Percentiles rank a stretch among this genome's conserved stretches.
Evolutionary conservation across 2,113 vertebrate species (phyloP).

Genomic region (Nothocercus nigrocapillus): DNA sequence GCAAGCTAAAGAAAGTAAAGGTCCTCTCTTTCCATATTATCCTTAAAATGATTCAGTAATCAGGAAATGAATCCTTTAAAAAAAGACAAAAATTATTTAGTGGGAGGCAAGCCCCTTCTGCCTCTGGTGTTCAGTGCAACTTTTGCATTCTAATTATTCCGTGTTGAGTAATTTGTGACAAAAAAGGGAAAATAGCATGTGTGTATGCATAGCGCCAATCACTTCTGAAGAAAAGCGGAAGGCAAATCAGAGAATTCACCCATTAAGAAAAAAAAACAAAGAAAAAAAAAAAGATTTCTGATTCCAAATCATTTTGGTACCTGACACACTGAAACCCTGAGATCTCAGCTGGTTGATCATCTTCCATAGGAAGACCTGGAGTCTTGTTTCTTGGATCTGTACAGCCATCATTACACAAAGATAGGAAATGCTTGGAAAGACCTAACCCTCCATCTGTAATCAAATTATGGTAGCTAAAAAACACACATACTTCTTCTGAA

Average conservation of each 20-base stretch:
- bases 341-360: neutral
- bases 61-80: constrained; percentile 4
- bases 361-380: neutral
- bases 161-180: neutral
- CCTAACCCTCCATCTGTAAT: neutral
- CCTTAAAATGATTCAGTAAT: constrained; percentile 43
- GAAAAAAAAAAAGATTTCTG: neutral
- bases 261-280: neutral
- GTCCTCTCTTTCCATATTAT: constrained; percentile 11
- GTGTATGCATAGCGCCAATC: neutral
- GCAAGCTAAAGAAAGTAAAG: constrained; percentile 25
- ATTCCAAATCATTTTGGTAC: neutral
- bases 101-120: neutral
- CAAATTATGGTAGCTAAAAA: neutral
- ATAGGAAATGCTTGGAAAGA: neutral
- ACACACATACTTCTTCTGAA: accelerated
- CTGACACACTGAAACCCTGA: neutral
- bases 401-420: neutral
- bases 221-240: constrained; percentile 10
- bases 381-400: neutral
- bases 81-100: neutral
- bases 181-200: neutral
- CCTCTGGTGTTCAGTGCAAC: neutral
- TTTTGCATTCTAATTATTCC: constrained; percentile 28
- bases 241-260: neutral